Evolutionary conservation across 2,797 vertebrate species (phyloP), one percentile per base, ranked within the genome.

Genomic region (Poeciliopsis infans): DNA sequence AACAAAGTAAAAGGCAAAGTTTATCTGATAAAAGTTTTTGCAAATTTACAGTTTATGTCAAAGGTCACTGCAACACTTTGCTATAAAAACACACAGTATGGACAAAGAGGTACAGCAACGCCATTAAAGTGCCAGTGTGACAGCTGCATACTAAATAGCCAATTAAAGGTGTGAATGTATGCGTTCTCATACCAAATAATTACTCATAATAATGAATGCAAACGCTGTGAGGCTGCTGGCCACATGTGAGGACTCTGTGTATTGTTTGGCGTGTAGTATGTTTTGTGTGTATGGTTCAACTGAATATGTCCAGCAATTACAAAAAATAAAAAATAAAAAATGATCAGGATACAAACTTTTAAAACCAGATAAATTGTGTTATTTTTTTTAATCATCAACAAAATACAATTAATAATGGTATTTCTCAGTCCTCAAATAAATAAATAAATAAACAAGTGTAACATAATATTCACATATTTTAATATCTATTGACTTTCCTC

Each of bases 111-210:
- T 75, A 51, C 78, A 75, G 78, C 78, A 66, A 83, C 76, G 43
- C 61, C 64, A 71, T 75, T 46, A 84, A 69, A 79, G 51, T 15
- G 13, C 61, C 72, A 75, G 64, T 68, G 72, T 88, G 86, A 88
- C 86, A 88, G 81, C 80, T 68, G 81, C 84, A 83, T 72, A 78
- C 46, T 64, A 82, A 87, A 86, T 83, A 90, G 88, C 91, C 95
- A 96, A 95, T 95, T 95, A 96, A 94, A 95, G 88, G 95, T 95
- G 95, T 91, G 90, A 95, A 94, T 84, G 85, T 87, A 85, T 85
- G 86, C 79, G 84, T 87, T 46, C 78, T 71, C 31, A 76, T 53
- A 85, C 31, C 82, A 87, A 85, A 87, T 84, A 91, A 90, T 92
- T 91, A 88, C 86, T 91, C 79, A 80, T 61, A 81, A 82, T 82